Conservation (phyloP, 2,797 vertebrate species). For the Phataginus tricuspis region DNA sequence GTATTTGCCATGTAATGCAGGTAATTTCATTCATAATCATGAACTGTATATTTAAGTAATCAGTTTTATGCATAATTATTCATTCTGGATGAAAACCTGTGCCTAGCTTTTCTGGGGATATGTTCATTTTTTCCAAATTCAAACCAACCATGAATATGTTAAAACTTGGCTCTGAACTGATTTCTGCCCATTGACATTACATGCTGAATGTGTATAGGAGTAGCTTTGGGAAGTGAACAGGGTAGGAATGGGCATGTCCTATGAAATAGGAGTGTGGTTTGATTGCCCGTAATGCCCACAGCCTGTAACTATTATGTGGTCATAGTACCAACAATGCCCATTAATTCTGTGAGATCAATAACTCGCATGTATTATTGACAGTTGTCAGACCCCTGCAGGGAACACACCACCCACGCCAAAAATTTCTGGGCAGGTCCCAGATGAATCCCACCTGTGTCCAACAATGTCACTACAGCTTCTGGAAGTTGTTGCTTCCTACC, state of each 20-base stretch:
- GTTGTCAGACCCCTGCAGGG: not conserved
- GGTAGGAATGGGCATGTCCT: not conserved
- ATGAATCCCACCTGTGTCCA: not conserved
- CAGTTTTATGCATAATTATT: conserved; percentile 77
- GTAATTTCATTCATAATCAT: conserved; percentile 82
- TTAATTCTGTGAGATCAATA: not conserved
- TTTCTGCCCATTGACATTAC: not conserved
- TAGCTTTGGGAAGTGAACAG: not conserved
- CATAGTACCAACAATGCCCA: not conserved
- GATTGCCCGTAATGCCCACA: not conserved
- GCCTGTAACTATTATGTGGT: not conserved
- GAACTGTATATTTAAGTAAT: conserved; percentile 78
- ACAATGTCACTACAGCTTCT: not conserved
- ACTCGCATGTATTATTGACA: not conserved
- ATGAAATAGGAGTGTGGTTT: not conserved
- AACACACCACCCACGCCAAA: not conserved
- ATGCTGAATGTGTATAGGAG: not conserved
- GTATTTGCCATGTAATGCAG: conserved; percentile 66
- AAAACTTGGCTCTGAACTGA: conserved; percentile 32
- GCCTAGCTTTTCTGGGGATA: conserved; percentile 21
- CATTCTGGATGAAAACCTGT: conserved; percentile 60
- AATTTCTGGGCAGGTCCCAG: not conserved
- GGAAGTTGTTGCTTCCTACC: not conserved
- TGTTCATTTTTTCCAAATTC: conserved; percentile 37
- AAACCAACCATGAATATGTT: conserved; percentile 53